Base-by-base conservation (phyloP, 1,140 invertebrate species). In the Apolygus lucorum region DNA sequence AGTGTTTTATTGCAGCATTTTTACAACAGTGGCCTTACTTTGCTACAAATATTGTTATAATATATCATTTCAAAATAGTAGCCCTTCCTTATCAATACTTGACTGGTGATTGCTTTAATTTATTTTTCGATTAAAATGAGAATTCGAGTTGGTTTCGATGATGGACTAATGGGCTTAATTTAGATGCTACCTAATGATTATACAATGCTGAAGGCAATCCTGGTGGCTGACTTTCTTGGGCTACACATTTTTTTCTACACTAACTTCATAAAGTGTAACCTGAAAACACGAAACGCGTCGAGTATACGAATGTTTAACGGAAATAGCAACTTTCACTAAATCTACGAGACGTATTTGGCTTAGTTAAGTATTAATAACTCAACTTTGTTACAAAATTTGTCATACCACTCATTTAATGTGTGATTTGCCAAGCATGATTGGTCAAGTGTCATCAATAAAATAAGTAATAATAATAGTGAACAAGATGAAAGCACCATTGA, bases 191-290 rank as follows among this genome's bases (percentile, higher is more conserved):
- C 34, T 49, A 49, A 49, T 59, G 54, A 59, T 59, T 59, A 59
- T 59, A 22, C 54, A 59, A 59, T 11, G 54, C 54, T 59, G 54
- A 59, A 59, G 54, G 54, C 54, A 59, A 59, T 59, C 22, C 54
- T 22, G 54, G 54, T 59, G 54, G 54, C 54, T 59, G 34, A 42
- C 4, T 4, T 42, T 8, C 34, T 42, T 42, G 17, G 34, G n/a
- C n/a, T n/a, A n/a, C n/a, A n/a, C n/a, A n/a, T n/a, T n/a, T n/a
- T n/a, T n/a, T n/a, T n/a, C n/a, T n/a, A n/a, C n/a, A n/a, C n/a
- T n/a, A n/a, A n/a, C n/a, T n/a, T n/a, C n/a, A n/a, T n/a, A n/a
- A n/a, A n/a, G 11, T 14, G 54, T 21, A 11, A 59, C 11, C 11
- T 59, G 4, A 59, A 13, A 24, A 22, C 22, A 59, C 8, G 11